Percentiles rank a stretch among this genome's conserved stretches.
phyloP scores from a whole-genome alignment of 2,113 vertebrate genomes.

The Glareola pratincola region DNA sequence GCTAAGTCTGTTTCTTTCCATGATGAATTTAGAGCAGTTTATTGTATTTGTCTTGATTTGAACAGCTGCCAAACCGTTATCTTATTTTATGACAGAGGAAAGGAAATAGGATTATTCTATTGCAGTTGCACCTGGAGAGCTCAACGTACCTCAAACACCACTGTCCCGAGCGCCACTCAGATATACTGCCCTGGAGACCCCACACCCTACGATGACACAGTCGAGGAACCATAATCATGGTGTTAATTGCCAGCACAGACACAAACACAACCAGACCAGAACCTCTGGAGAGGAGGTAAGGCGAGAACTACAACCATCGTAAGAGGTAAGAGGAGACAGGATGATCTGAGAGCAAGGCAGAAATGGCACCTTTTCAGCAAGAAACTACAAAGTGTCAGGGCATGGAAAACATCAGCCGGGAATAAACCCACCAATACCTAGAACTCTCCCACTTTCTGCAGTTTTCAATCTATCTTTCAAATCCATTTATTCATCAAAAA shows the following conservation, averaged over 20 bases:
- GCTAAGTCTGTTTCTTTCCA: not conserved
- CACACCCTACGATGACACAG: not conserved
- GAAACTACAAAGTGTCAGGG: not conserved
- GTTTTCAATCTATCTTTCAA: not conserved
- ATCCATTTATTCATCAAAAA: not conserved
- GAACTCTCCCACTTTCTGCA: not conserved
- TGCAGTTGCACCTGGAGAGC: not conserved
- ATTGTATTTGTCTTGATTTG: not conserved
- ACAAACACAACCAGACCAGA: not conserved
- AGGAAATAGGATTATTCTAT: not conserved
- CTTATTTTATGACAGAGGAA: not conserved
- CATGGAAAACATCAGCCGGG: not conserved
- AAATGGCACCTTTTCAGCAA: not conserved
- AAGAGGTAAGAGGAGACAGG: not conserved
- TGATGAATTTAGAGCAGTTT: constrained; percentile 20
- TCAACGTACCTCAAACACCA: not conserved
- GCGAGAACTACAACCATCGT: not conserved
- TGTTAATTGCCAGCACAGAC: not conserved
- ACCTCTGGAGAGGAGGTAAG: not conserved
- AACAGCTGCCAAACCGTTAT: constrained; percentile 8
- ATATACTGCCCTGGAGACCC: not conserved
- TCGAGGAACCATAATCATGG: not conserved
- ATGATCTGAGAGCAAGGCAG: not conserved
- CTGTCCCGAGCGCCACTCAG: not conserved
- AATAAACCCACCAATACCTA: not conserved